Percentiles rank a stretch among this genome's conserved stretches.
Conservation (phyloP, 2,888 invertebrate genomes). For the Stenchaetothrips biformis region DNA sequence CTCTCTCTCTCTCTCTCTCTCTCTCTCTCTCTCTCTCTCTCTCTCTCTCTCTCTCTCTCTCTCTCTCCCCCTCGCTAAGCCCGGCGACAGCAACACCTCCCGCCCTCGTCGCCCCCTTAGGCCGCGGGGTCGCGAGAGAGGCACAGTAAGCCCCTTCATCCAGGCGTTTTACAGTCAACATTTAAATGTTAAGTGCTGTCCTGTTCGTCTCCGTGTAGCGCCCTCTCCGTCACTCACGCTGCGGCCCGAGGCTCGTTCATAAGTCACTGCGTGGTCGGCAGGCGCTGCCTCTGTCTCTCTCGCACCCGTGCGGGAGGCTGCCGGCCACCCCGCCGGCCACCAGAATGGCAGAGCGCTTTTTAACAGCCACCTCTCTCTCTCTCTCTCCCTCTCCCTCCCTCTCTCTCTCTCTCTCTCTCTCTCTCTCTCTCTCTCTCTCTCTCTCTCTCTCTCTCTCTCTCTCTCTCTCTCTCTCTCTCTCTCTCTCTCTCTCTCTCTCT, state of each 20-base stretch:
- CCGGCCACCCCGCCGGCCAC: neutral
- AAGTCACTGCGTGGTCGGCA: neutral
- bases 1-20: too few species aligned
- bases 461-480: neutral
- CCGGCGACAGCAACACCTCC: neutral
- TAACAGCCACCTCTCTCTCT: neutral
- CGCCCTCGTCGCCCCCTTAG: too few species aligned
- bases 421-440: neutral
- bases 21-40: too few species aligned
- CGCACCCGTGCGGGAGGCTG: neutral
- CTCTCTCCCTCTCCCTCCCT: neutral
- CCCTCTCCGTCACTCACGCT: neutral
- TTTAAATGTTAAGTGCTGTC: conserved; percentile 25
- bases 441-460: neutral
- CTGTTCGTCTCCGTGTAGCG: neutral
- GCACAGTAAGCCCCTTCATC: neutral
- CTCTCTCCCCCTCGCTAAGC: neutral
- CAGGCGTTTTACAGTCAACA: conserved; percentile 19
- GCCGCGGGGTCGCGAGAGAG: neutral
- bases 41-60: too few species aligned
- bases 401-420: neutral
- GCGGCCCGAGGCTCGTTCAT: neutral
- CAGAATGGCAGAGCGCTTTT: neutral
- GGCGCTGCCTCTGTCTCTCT: neutral
- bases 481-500: conserved; percentile 4